Evolutionary conservation across 2,888 invertebrate species (phyloP), one percentile per base, ranked within the genome.

Genomic region (Aleiodes testaceus): DNA sequence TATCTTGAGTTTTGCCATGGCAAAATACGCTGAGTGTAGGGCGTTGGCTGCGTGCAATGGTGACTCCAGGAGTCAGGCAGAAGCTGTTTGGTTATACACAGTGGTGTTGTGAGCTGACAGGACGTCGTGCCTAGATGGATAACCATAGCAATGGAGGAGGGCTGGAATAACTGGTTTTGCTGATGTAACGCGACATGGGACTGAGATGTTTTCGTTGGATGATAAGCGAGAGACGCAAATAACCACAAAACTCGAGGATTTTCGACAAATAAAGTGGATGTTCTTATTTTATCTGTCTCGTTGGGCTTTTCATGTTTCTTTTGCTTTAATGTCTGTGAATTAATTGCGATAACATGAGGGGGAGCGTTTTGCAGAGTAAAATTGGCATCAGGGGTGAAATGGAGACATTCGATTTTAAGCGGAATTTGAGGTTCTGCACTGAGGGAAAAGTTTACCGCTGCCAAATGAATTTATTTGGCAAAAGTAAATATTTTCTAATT

Each of bases 161-260:
- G 36, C 9, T 36, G 36, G 9, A 30, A 55, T 30, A 55, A 55
- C 55, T 55, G 30, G n/a, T 30, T 55, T 26, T 30, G 22, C 26
- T 30, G 26, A 26, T 53, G 53, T 53, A n/a, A 26, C 26, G 14
- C 14, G 30, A 22, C 5, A 50, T 2, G 30, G 53, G 30, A 22
- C 5, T 18, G 11, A 53, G 53, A 53, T 14, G 30, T 53, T 53
- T 53, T 53, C 53, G 14, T 14, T 22, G 65, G 20, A 65, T 70
- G 72, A 74, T 73, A 74, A 76, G 72, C 52, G 63, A 69, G 63
- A 69, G 73, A 72, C 66, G 61, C 73, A 74, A 74, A 72, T 70
- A 76, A 72, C 69, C 71, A 63, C 70, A 69, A 69, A 53, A 70
- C 66, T 50, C 55, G 18, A 20, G 47, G 45, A 9, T 59, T 69